Percentiles rank a stretch among this genome's conserved stretches.
Evolutionary conservation across 2,888 invertebrate species (phyloP).

Genomic region (Eudasyphora cyanicolor): DNA sequence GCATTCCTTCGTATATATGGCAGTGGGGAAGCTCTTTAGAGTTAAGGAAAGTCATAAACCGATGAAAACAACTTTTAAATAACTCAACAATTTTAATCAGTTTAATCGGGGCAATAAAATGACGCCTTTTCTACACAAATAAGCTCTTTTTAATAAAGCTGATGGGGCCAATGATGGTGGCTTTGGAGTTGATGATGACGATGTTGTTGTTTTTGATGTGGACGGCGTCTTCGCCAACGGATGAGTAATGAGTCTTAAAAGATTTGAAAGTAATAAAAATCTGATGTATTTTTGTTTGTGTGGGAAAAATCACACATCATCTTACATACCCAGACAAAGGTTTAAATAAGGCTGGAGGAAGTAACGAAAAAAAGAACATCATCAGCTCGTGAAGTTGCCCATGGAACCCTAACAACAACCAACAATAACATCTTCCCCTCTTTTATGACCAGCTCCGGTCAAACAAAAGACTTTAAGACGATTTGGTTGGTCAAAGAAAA

Average conservation of each 20-base stretch:
- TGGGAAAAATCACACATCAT: neutral
- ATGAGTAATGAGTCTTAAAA: constrained; percentile 39
- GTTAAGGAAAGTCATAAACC: neutral
- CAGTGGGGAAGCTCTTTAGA: neutral
- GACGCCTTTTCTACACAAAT: constrained; percentile 17
- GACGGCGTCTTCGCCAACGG: neutral
- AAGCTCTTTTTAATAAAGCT: neutral
- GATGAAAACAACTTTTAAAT: constrained; percentile 38
- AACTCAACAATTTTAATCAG: constrained; percentile 40
- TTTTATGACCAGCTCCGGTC: constrained; percentile 6
- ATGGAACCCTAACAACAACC: neutral
- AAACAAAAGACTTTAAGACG: constrained; percentile 38
- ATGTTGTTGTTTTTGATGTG: no score
- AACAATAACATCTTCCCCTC: neutral
- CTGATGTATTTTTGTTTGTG: neutral
- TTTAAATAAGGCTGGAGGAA: neutral
- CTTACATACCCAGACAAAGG: neutral
- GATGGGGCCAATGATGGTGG: neutral
- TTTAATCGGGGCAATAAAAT: constrained; percentile 42
- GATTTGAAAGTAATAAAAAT: constrained; percentile 32
- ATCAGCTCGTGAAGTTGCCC: neutral
- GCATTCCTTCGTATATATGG: neutral
- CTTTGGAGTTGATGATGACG: neutral
- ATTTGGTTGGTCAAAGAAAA: constrained; percentile 30
- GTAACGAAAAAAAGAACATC: neutral